These are phyloP conservation scores for Crypturellus tataupa DNA, from an alignment of 2,797 vertebrate species.

Conservation along the genomic window DNA sequence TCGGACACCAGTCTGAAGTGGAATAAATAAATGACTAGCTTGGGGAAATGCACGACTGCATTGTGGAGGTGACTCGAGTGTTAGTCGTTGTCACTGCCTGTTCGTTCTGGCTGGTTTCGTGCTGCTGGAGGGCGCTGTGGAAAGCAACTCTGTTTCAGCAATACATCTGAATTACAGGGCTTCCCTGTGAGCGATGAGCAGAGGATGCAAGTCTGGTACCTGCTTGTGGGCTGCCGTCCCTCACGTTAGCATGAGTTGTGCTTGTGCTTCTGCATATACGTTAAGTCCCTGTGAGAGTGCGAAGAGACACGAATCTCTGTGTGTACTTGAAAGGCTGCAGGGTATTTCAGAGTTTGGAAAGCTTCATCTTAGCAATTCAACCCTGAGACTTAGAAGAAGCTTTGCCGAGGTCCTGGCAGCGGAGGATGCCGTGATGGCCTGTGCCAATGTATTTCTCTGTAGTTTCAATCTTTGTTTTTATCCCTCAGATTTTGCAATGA, in stretches of 20 bases:
- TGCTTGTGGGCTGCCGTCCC: neutral
- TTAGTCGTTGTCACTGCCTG: neutral
- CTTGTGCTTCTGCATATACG: neutral
- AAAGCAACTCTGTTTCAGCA: neutral
- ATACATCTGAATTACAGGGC: neutral
- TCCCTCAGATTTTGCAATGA: neutral
- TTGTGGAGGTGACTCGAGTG: neutral
- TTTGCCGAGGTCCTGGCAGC: neutral
- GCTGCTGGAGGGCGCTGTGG: neutral
- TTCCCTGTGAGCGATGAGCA: neutral
- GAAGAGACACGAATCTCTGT: accelerated
- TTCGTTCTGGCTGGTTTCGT: neutral
- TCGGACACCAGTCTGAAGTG: neutral
- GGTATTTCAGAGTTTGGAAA: neutral
- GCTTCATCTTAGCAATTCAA: neutral
- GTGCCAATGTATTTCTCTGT: neutral
- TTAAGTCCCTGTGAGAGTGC: accelerated
- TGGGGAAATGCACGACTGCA: neutral
- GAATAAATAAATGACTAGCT: neutral
- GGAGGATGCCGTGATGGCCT: neutral
- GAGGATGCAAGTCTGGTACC: accelerated
- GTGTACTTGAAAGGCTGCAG: accelerated
- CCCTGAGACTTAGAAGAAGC: neutral
- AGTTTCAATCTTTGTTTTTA: neutral
- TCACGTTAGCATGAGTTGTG: neutral